Base-by-base conservation (phyloP, 2,888 invertebrate genomes). In the Neelides folsomi region DNA sequence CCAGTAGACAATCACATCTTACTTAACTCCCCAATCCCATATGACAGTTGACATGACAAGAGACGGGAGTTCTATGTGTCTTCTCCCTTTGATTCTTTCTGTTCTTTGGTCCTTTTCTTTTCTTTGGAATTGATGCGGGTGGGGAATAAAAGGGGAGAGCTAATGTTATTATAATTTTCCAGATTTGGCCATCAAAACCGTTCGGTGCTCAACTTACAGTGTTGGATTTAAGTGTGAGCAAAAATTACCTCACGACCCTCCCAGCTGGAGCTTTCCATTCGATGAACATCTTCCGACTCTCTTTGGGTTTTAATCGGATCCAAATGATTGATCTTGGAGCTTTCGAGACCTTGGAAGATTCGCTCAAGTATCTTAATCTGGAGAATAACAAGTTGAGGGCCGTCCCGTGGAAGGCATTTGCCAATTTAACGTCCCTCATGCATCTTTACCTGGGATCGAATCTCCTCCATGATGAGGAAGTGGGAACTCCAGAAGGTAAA, bases 221-320 rank as follows among this genome's bases (percentile, higher is more conserved):
- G 53, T 77, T 82, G 58, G 86, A 87, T 66, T 75, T 89, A 56
- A 86, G 86, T 72, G 72, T 89, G 67, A 86, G 84, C 63, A 80
- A 82, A 66, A 89, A 89, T 70, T 82, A 82, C 67, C 75, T 89
- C 49, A 73, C 76, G 15, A 73, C 74, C 45, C 71, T 89, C 53
- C 79, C 82, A 15, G 75, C 76, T 43, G 76, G 78, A 52, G 77
- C 80, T 45, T 87, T 85, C 66, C 71, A 75, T 47, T 80, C 79
- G 44, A 77, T 86, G 62, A 79, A 81, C 59, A 78, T 83, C 52
- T 64, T 62, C 49, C 61, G 62, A 41, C 79, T 94, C 59, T 86
- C 86, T 71, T 73, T 94, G 59, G 90, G 90, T 68, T 89, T 90
- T 72, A 94, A 94, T 71, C 83, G 86, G 66, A 78, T 94, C 58